Conservation (phyloP, 2,888 invertebrate species). For the Agonopterix heracliana region DNA sequence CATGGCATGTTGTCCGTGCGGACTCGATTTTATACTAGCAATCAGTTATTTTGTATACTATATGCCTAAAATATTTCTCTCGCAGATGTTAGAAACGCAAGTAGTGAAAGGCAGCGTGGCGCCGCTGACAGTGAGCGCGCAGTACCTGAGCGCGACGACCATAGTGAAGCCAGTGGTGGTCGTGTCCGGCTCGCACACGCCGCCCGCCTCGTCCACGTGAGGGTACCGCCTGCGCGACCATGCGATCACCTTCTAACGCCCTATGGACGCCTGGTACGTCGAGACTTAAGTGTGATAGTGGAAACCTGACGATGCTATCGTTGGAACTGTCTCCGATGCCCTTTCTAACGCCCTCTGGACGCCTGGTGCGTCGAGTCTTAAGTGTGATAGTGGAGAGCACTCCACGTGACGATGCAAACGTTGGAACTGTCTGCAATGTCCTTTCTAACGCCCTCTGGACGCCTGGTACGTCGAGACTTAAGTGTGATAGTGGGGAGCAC, state of each 20-base stretch:
- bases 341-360: constrained; percentile 16
- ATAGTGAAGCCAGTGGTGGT: constrained; percentile 83
- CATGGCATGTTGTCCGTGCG: too few relatives aligned
- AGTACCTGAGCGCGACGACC: constrained; percentile 78
- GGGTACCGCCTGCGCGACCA: constrained; percentile 12
- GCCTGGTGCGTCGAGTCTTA: constrained; percentile 13
- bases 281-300: not conserved
- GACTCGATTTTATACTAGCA: too few relatives aligned
- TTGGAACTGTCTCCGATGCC: too few relatives aligned
- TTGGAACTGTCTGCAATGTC: too few relatives aligned
- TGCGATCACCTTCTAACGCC: constrained; percentile 14
- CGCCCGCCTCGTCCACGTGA: constrained; percentile 24
- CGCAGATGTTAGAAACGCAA: constrained; percentile 68
- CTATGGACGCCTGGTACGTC: constrained; percentile 14
- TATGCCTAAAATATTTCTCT: too few relatives aligned
- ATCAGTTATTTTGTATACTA: too few relatives aligned
- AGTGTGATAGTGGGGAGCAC: too few relatives aligned
- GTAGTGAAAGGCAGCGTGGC: constrained; percentile 76
- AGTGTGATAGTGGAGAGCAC: too few relatives aligned
- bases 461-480: constrained; percentile 11
- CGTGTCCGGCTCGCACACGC: constrained; percentile 52
- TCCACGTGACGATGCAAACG: not conserved
- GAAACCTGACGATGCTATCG: not conserved
- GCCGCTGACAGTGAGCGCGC: constrained; percentile 80
- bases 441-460: constrained; percentile 16